Conservation (phyloP, 1,140 invertebrate species). For the Neoseiulus cucumeris region DNA sequence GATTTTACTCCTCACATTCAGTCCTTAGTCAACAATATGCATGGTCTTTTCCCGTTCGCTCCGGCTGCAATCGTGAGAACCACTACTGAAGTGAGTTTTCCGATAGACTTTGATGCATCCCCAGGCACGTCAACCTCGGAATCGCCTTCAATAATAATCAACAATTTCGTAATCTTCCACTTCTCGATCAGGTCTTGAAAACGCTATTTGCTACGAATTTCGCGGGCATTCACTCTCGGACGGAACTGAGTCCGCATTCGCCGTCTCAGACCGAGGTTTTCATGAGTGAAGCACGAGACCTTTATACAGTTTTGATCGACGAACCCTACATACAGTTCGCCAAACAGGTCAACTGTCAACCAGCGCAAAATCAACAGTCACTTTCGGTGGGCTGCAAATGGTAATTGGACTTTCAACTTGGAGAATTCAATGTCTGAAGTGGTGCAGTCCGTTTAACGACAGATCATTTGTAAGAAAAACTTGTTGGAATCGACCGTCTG, state of each 20-base stretch:
- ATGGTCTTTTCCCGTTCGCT: neutral
- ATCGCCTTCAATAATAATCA: too few relatives aligned
- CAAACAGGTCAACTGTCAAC: neutral
- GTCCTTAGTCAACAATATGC: neutral
- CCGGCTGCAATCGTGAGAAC: neutral
- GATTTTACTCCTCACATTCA: slow-evolving; percentile 3
- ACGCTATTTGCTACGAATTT: neutral
- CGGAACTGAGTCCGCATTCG: neutral
- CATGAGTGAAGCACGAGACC: neutral
- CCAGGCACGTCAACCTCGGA: too few relatives aligned
- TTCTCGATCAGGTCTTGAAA: neutral
- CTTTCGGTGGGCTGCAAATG: neutral
- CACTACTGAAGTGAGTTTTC: neutral
- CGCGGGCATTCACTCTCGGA: neutral
- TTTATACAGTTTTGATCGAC: neutral
- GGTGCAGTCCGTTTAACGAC: neutral
- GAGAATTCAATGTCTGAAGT: too few relatives aligned
- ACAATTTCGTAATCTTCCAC: too few relatives aligned
- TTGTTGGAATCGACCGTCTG: neutral
- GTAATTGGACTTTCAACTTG: neutral
- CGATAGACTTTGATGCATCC: too few relatives aligned
- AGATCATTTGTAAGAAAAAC: neutral
- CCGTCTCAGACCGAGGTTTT: too few relatives aligned
- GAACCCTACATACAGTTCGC: neutral
- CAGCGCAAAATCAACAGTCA: neutral